Base-by-base conservation (phyloP, 2,888 invertebrate genomes). In the Lordiphosa andalusiaca region DNA sequence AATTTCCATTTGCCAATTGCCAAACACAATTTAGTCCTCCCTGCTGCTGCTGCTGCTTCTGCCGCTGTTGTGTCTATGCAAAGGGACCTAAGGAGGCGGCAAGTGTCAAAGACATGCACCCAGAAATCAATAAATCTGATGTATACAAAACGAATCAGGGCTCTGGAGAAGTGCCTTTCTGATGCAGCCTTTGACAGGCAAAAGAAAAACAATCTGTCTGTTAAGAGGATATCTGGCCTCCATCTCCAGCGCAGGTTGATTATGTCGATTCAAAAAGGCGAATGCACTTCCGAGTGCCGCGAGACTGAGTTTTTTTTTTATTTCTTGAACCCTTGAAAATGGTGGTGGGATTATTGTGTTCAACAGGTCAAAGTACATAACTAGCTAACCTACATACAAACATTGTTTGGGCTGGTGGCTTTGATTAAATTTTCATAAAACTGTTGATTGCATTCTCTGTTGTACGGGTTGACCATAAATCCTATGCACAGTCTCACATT, bases 401-500 rank as follows among this genome's bases (percentile, higher is more conserved):
- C 44, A 47, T 63, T 65, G 59, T 59, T 16, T 12, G n/a, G n/a
- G 19, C 33, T 36, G 42, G 52, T 36, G 42, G 52, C 67, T 59
- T 70, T 59, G 59, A 65, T 75, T 67, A 65, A 73, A 69, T 71
- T 73, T 71, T 64, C 59, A 77, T 69, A 67, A 69, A 74, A 64
- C 64, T 70, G 67, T 73, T 78, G 69, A 78, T 77, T 74, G 65
- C 56, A 57, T 69, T 73, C 69, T 44, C 30, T 50, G 12, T 41
- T 53, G 12, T 41, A 16, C 33, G n/a, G 21, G 47, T 50, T 46
- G 40, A 56, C 46, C 63, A 63, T 63, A 63, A 65, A 63, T 63
- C 57, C 57, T 47, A 37, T 37, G 12, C 25, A 9, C 39, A 39
- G 23, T 19, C 38, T 58, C 58, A 41, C 65, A 65, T 57, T 53